Evolutionary conservation across 2,113 vertebrate species (phyloP), one percentile per base, ranked within the genome.

Genomic region (Redunca redunca): DNA sequence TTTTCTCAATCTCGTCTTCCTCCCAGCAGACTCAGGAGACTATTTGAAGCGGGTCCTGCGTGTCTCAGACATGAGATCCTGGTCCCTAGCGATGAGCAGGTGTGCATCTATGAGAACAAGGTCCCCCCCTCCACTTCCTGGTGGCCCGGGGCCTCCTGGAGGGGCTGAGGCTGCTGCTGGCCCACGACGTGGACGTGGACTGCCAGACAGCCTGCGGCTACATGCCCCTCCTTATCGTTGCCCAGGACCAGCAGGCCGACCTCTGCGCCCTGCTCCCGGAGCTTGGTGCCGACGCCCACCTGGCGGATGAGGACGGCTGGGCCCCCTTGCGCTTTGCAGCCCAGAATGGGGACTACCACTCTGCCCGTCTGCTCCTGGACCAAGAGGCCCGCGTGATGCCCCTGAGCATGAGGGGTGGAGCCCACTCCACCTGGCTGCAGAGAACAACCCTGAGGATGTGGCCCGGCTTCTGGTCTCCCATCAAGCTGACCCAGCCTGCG

Each of bases 401-500:
- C 98, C 78, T 60, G 99, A 99, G 96, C 99, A 96, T 0, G 98
- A 99, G 0, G 99, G 99, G 0, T 99, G 99, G 99, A 99, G 98
- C 0, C 99, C 99, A 1, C 98, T 99, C 78, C 99, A 99, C 97
- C 94, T 99, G 98, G 99, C 99, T 5, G 98, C 99, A 0, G 99
- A 99, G 98, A 99, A 99, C 30, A 99, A 99, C 97, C 99, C 99
- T 1, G 99, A 99, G 97, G 98, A 98, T 0, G 98, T 99, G 78
- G 99, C 99, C 9, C 95, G 98, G 13, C 98, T 99, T 28, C 99
- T 99, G 91, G 98, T 99, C 16, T 99, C 99, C 4, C 98, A 98
- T 36, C 98, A 99, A 60, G 98, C 99, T 40, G 97, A 98, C 43
- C 57, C 46, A 98, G 98, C 50, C n/a, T 97, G n/a, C 81, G 57